These are phyloP conservation scores for Euzophera pinguis DNA, from an alignment of 2,888 invertebrate genomes.

Conservation along the genomic window DNA sequence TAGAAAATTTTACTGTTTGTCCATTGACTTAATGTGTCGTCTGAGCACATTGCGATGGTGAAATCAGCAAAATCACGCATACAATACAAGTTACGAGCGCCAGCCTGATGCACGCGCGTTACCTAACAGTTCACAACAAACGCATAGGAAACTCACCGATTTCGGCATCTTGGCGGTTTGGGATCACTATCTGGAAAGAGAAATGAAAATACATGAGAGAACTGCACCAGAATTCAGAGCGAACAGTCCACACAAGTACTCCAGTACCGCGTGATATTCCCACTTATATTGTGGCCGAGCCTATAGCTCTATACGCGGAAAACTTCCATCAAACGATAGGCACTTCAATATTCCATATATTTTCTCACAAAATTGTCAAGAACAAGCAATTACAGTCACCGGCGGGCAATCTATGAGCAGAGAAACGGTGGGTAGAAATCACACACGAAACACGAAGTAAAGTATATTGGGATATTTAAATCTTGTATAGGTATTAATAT, in stretches of 20 bases:
- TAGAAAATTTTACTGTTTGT: slow-evolving; percentile 31
- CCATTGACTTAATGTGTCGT: slow-evolving; percentile 43
- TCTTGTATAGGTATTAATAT: slow-evolving; percentile 13
- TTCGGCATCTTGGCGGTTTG: slow-evolving; percentile 81
- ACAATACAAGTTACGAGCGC: slow-evolving; percentile 28
- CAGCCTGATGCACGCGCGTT: slow-evolving; percentile 19
- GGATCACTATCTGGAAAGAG: slow-evolving; percentile 73
- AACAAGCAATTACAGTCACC: slow-evolving; percentile 53
- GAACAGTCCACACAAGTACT: slow-evolving; percentile 39
- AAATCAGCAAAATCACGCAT: slow-evolving; percentile 59
- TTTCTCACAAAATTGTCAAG: slow-evolving; percentile 45
- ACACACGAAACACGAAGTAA: slow-evolving; percentile 1
- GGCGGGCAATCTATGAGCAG: slow-evolving; percentile 45
- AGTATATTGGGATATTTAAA: background rate
- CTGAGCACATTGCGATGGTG: slow-evolving; percentile 63
- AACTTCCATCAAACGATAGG: slow-evolving; percentile 24
- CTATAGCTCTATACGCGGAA: slow-evolving; percentile 24
- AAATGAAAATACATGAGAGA: slow-evolving; percentile 47
- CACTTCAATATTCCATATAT: slow-evolving; percentile 30
- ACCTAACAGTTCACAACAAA: slow-evolving; percentile 20
- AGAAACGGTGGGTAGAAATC: slow-evolving; percentile 38
- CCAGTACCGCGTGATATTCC: slow-evolving; percentile 44
- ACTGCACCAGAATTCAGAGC: slow-evolving; percentile 40
- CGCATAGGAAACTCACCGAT: slow-evolving; percentile 74
- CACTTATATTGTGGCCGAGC: slow-evolving; percentile 43